Conservation (phyloP, 2,797 vertebrate genomes). For the Intellagama lesueurii region DNA sequence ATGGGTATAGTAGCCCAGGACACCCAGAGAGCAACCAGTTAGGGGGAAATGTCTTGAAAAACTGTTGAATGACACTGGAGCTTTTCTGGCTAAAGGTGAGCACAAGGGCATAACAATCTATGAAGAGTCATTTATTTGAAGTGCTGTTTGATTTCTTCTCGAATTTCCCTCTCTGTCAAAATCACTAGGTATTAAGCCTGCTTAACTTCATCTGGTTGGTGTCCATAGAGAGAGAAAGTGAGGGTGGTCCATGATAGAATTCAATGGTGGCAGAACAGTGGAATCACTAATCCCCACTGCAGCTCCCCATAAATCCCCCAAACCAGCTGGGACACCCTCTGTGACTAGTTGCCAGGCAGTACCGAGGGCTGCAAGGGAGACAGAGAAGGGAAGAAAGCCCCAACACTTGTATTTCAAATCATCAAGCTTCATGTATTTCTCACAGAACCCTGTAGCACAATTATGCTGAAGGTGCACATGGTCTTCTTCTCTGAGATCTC, state of each 20-base stretch:
- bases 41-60: neutral
- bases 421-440: too few species aligned
- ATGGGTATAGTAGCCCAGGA: neutral
- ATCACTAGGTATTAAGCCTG: neutral
- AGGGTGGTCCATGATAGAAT: neutral
- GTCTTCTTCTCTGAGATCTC: neutral
- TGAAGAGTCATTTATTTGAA: too few species aligned
- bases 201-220: neutral
- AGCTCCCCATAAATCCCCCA: neutral
- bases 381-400: neutral
- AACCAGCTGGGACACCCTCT: neutral
- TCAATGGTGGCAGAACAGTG: neutral
- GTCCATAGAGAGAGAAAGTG: too few species aligned
- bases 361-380: neutral
- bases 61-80: neutral
- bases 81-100: conserved; percentile 41
- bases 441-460: too few species aligned
- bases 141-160: neutral
- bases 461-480: neutral
- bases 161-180: neutral
- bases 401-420: too few species aligned
- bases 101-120: neutral
- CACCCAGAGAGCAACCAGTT: too few species aligned
- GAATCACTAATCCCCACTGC: neutral
- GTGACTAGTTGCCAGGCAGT: neutral